Conservation (phyloP, 2,113 vertebrate genomes). For the Accipiter virgatus region DNA sequence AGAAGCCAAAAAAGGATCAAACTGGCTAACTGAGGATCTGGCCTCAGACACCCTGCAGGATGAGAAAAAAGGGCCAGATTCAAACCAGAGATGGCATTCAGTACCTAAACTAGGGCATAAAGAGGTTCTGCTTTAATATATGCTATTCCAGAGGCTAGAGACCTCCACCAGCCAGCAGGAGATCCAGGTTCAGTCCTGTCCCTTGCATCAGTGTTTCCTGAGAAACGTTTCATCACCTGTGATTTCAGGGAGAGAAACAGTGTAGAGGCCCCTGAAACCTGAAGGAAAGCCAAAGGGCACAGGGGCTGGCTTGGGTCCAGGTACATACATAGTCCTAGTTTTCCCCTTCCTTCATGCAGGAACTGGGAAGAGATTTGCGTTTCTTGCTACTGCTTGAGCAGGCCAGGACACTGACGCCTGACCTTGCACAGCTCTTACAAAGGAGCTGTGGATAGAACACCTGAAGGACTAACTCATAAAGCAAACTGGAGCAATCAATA, state of each 20-base stretch:
- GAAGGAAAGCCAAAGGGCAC: background rate
- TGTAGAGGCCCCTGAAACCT: background rate
- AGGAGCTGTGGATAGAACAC: background rate
- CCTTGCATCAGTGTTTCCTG: fast-evolving
- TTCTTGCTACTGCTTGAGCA: background rate
- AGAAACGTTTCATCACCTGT: background rate
- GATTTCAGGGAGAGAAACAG: background rate
- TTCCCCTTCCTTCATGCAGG: background rate
- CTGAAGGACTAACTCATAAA: slow-evolving; percentile 9
- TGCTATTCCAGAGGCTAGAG: background rate
- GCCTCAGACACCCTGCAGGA: background rate
- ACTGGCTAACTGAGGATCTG: background rate
- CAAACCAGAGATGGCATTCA: background rate
- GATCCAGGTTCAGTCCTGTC: background rate
- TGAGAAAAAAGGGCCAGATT: background rate
- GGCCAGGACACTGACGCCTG: background rate
- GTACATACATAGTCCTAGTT: fast-evolving
- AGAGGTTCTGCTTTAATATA: background rate
- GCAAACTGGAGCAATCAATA: background rate
- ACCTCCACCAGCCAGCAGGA: background rate
- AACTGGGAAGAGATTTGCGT: background rate
- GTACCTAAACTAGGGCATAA: background rate
- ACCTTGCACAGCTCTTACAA: background rate
- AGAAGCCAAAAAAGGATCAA: background rate
- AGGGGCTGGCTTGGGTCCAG: background rate